Evolutionary conservation across 1,140 invertebrate species (phyloP).

Genomic region (Aphelenchoides besseyi): DNA sequence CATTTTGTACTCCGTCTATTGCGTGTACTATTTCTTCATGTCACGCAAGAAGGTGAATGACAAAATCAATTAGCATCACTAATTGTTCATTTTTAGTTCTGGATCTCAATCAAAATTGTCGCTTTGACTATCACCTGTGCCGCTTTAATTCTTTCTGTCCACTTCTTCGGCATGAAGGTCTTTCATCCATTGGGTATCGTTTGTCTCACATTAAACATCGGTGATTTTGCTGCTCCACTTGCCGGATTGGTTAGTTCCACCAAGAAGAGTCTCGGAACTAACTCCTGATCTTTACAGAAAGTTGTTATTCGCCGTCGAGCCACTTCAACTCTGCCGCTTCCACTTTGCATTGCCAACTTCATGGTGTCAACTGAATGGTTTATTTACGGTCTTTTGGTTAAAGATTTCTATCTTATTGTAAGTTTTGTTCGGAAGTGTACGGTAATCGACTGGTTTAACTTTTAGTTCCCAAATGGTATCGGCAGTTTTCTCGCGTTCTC

Average conservation of each 20-base stretch:
- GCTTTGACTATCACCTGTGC: conserved; percentile 47
- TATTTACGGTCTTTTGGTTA: conserved; percentile 54
- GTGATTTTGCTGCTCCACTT: conserved; percentile 58
- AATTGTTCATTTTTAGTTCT: conserved; percentile 47
- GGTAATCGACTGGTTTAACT: conserved; percentile 27
- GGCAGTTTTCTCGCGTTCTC: conserved; percentile 52
- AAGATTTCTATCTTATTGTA: conserved; percentile 61
- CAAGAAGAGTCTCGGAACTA: neutral
- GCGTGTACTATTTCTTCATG: conserved; percentile 61
- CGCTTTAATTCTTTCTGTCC: conserved; percentile 37
- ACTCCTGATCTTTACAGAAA: conserved; percentile 31
- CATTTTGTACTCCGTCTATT: conserved; percentile 51
- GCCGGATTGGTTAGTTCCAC: conserved; percentile 49
- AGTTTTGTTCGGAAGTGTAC: conserved; percentile 24
- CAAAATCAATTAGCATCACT: neutral
- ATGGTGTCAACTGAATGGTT: conserved; percentile 62
- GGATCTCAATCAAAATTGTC: conserved; percentile 57
- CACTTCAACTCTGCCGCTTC: conserved; percentile 61
- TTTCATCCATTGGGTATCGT: conserved; percentile 61
- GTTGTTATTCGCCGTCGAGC: conserved; percentile 59
- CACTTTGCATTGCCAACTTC: conserved; percentile 62
- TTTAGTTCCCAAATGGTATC: conserved; percentile 60
- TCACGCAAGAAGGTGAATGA: conserved; percentile 58
- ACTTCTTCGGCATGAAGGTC: conserved; percentile 59
- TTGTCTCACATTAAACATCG: conserved; percentile 59